Base-by-base conservation (phyloP, 2,113 vertebrate species). In the Puntigrus tetrazona region DNA sequence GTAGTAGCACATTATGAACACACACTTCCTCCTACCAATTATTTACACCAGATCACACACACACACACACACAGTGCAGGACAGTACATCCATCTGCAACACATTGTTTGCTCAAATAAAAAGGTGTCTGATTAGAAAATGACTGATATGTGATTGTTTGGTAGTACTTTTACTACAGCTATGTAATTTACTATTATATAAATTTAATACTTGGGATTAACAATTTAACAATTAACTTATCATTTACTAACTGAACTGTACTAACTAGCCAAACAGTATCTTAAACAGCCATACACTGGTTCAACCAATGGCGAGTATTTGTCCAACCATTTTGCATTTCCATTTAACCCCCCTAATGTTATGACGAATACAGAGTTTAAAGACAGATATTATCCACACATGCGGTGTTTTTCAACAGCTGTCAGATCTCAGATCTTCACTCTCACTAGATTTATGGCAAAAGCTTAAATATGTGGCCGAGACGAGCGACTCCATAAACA, bases 1-100 rank as follows among this genome's bases (percentile, higher is more conserved):
- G 25, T 81, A 61, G 45, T 11, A 76, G n/a, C 22, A 27, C 41
- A 18, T 45, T 65, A 45, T 38, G 78, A 47, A 16, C 41, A 74
- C 72, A 74, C n/a, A 47, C 2, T 69, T 75, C 27, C 27, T 31
- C 73, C 43, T 29, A 14, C 41, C 16, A 29, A 50, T 50, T 16
- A 77, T 36, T 77, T 10, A 57, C 18, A 77, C 47, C 47, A 36
- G 2, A 50, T 77, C n/a, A 59, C 61, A 78, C 80, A 83, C 52
- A 34, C 80, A 45, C 57, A 20, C 50, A 52, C 50, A 52, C 18
- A 20, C 16, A 52, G 6, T 34, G 14, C 63, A 8, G 29, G 31
- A 3, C 29, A 65, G 29, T 20, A 31, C 3, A 18, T 16, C 63
- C 63, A 67, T 65, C 29, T 67, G 20, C 63, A 67, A 67, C 6